phyloP scores from a whole-genome alignment of 2,113 vertebrate species.

The Rana temporaria region DNA sequence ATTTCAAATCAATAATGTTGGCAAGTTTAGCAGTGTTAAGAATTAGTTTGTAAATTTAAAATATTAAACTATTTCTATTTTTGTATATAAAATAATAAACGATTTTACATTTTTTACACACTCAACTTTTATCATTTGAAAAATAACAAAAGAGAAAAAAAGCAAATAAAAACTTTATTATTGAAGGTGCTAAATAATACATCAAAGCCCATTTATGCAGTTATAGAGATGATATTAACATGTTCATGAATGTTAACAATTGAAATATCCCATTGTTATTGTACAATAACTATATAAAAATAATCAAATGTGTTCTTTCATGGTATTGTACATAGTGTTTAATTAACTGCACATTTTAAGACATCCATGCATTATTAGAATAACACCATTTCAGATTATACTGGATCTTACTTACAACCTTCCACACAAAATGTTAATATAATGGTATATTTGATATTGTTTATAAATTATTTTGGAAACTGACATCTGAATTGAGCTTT shows the following conservation, averaged over 20 bases:
- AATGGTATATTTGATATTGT: not conserved
- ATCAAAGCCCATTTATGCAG: constrained; percentile 16
- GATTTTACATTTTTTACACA: too few relatives aligned
- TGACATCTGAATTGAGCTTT: not conserved
- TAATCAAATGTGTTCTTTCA: constrained; percentile 22
- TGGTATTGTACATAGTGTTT: constrained; percentile 16
- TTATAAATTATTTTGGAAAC: not conserved
- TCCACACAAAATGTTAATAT: not conserved
- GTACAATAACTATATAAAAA: constrained; percentile 35
- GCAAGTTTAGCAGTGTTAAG: too few relatives aligned
- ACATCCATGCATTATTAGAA: constrained; percentile 1
- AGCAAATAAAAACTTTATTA: constrained; percentile 13
- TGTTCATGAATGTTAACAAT: constrained; percentile 13
- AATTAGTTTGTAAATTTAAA: too few relatives aligned
- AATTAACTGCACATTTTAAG: not conserved
- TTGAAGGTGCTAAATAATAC: constrained; percentile 41
- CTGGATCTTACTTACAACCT: not conserved
- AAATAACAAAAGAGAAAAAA: not conserved
- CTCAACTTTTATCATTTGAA: too few relatives aligned
- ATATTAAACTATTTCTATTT: too few relatives aligned
- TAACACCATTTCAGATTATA: not conserved
- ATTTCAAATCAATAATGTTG: too few relatives aligned
- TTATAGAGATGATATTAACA: constrained; percentile 8
- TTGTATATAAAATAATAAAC: too few relatives aligned
- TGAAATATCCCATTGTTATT: constrained; percentile 8